phyloP scores from a whole-genome alignment of 2,797 vertebrate species.

The Enteromius unitaeniatus region DNA sequence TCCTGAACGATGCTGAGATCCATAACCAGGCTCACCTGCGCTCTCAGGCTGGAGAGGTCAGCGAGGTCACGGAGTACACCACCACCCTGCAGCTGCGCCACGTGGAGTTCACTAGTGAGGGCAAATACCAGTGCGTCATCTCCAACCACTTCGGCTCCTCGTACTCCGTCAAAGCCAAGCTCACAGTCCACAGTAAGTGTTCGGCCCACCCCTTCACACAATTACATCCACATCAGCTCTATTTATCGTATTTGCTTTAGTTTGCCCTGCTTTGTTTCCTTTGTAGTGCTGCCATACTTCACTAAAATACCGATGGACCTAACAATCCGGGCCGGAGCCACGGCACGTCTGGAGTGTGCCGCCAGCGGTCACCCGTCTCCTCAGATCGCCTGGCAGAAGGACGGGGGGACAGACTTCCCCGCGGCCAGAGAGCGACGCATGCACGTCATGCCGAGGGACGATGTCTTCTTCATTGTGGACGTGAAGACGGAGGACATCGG shows the following conservation, averaged over 20 bases:
- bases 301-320: slow-evolving; percentile 96
- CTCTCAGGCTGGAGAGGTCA: slow-evolving; percentile 81
- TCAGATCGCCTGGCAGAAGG: slow-evolving; percentile 98
- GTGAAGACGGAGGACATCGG: slow-evolving; percentile 94
- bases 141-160: slow-evolving; percentile 98
- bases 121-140: slow-evolving; percentile 97
- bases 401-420: slow-evolving; percentile 95
- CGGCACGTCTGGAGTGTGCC: slow-evolving; percentile 92
- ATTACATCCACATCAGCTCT: neutral
- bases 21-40: slow-evolving; percentile 92
- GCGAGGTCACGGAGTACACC: slow-evolving; percentile 90
- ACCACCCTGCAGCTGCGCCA: slow-evolving; percentile 87
- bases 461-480: slow-evolving; percentile 96
- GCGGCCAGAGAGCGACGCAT: slow-evolving; percentile 94
- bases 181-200: slow-evolving; percentile 94
- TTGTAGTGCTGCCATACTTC: slow-evolving; percentile 93
- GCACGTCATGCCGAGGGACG: slow-evolving; percentile 98
- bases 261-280: neutral
- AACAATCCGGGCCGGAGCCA: slow-evolving; percentile 89
- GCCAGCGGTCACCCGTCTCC: slow-evolving; percentile 90
- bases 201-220: neutral
- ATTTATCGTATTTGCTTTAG: neutral
- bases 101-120: slow-evolving; percentile 91
- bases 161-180: slow-evolving; percentile 94
- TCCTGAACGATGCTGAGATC: slow-evolving; percentile 88